These are phyloP conservation scores for Saguinus midas DNA, from an alignment of 2,113 vertebrate species.

Conservation along the genomic window DNA sequence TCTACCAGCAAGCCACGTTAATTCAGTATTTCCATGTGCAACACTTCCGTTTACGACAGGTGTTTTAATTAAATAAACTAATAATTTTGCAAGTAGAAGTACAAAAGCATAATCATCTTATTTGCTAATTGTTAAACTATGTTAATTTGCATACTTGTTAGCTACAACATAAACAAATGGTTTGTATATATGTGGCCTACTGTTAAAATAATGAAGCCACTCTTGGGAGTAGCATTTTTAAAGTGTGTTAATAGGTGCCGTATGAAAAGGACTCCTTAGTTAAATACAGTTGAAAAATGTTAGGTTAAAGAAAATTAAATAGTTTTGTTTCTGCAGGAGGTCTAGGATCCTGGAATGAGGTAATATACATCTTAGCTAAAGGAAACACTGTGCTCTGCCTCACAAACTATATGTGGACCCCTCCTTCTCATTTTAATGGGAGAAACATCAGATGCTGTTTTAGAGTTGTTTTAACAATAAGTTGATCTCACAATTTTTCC, in stretches of 20 bases:
- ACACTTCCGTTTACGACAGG: conserved; percentile 54
- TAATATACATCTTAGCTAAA: neutral
- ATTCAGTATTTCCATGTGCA: conserved; percentile 14
- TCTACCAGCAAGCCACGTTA: conserved; percentile 6
- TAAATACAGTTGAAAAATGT: neutral
- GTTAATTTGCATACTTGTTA: conserved; percentile 62
- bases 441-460: neutral
- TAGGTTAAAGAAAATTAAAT: neutral
- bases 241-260: conserved; percentile 9
- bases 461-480: neutral
- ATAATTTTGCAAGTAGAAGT: conserved; percentile 67
- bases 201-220: conserved; percentile 13
- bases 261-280: neutral
- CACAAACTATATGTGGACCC: neutral
- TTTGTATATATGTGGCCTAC: conserved; percentile 24
- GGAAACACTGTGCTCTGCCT: neutral
- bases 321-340: conserved; percentile 6
- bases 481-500: neutral
- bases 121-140: conserved; percentile 64
- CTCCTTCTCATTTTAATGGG: no score
- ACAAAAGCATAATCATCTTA: conserved; percentile 68
- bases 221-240: conserved; percentile 34
- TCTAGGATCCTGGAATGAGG: neutral
- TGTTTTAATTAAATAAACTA: conserved; percentile 73
- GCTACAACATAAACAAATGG: conserved; percentile 46